These are phyloP conservation scores for Phortica okadai DNA, from an alignment of 2,888 invertebrate genomes.

Conservation along the genomic window DNA sequence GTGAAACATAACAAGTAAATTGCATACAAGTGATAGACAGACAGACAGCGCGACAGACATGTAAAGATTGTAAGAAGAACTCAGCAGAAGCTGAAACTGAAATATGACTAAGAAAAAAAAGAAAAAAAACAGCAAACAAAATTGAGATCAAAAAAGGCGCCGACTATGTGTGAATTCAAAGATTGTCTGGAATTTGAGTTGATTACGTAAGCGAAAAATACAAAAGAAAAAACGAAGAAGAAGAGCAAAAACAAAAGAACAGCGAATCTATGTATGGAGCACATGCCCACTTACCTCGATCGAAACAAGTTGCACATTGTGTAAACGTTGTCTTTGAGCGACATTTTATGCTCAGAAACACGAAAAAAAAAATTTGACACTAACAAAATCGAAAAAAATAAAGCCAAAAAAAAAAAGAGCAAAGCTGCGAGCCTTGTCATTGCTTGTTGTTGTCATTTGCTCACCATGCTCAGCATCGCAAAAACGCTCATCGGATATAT, in stretches of 20 bases:
- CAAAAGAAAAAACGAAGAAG: background rate
- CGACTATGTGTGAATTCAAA: background rate
- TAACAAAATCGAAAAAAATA: background rate
- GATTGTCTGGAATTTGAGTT: background rate
- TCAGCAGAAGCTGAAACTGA: background rate
- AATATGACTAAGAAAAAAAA: background rate
- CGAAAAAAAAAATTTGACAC: background rate
- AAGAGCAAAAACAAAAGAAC: background rate
- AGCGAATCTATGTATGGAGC: no score
- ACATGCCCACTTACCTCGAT: no score
- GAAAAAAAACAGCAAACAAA: constrained; percentile 1
- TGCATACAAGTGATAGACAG: constrained; percentile 21
- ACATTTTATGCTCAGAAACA: background rate
- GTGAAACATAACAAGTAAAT: constrained; percentile 41
- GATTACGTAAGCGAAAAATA: background rate
- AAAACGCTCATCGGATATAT: constrained; percentile 85
- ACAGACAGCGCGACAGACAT: background rate
- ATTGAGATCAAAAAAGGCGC: background rate
- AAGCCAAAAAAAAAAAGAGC: background rate
- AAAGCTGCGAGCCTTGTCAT: no score
- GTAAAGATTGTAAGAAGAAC: background rate
- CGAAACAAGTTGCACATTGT: background rate
- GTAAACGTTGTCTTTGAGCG: background rate
- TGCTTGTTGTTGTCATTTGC: constrained; percentile 32
- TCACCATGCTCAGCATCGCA: constrained; percentile 78